Percentiles rank a stretch among this genome's conserved stretches.
Evolutionary conservation across 1,140 invertebrate species (phyloP).

Genomic region (Luehdorfia chinensis): DNA sequence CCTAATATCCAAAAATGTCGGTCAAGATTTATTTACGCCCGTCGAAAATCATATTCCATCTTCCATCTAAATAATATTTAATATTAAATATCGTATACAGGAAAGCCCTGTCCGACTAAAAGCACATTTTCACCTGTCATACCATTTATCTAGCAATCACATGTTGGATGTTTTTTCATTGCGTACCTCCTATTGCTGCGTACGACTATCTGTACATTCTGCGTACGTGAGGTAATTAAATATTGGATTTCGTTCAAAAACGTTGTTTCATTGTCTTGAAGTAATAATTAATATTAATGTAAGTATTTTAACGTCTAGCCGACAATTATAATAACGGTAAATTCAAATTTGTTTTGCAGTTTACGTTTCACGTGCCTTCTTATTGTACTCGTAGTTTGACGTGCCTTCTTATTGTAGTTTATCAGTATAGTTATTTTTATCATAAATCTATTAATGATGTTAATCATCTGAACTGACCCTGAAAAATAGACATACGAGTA

Average conservation of each 20-base stretch:
- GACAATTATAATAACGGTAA: conserved; percentile 1
- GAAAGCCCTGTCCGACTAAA: conserved; percentile 16
- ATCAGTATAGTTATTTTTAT: too few relatives aligned
- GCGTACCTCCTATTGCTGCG: background rate
- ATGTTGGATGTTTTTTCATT: background rate
- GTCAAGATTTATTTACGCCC: conserved; percentile 9
- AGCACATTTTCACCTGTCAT: conserved; percentile 18
- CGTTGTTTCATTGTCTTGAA: background rate
- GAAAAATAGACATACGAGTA: too few relatives aligned
- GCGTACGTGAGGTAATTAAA: background rate
- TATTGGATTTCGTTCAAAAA: background rate
- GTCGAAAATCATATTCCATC: background rate
- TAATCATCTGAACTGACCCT: too few relatives aligned
- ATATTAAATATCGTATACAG: conserved; percentile 15
- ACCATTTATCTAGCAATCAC: background rate
- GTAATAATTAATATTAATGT: background rate
- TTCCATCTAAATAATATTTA: conserved; percentile 13
- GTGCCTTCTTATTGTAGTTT: too few relatives aligned
- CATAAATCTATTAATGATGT: too few relatives aligned
- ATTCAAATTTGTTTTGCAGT: too few relatives aligned
- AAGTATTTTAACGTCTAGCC: conserved; percentile 9
- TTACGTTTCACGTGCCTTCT: too few relatives aligned
- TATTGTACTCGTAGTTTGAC: too few relatives aligned
- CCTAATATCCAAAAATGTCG: too few relatives aligned
- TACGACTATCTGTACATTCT: background rate